Conservation (phyloP, 2,888 invertebrate species). For the Andrena marginata region DNA sequence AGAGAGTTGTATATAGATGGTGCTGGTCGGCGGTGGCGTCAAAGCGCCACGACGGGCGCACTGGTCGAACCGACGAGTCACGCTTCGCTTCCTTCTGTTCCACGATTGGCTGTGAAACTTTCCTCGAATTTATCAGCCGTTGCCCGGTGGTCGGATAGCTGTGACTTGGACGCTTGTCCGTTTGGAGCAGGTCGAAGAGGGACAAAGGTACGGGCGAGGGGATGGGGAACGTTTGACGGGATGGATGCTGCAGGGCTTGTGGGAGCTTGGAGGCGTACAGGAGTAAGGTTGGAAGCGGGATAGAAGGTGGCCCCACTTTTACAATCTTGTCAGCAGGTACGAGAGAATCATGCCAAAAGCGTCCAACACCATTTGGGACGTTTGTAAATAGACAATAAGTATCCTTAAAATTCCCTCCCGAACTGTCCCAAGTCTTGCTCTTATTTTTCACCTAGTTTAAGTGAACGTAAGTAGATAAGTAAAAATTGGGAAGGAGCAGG, state of each 20-base stretch:
- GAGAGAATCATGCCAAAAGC: conserved; percentile 57
- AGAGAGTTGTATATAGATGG: conserved; percentile 82
- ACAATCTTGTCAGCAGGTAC: not conserved
- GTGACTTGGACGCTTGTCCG: conserved; percentile 2
- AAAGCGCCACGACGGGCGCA: conserved; percentile 11
- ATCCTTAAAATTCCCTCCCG: conserved; percentile 61
- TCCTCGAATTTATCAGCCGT: not conserved
- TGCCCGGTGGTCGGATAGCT: not conserved
- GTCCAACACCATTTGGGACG: conserved; percentile 54
- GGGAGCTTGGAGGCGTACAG: not conserved
- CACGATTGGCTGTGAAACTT: conserved; percentile 7
- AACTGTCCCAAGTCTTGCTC: conserved; percentile 52
- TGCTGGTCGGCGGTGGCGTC: not conserved
- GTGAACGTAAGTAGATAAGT: conserved; percentile 53
- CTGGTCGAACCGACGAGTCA: conserved; percentile 18
- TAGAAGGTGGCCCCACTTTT: not conserved
- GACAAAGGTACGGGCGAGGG: too few relatives aligned
- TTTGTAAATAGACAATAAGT: conserved; percentile 77
- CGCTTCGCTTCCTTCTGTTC: conserved; percentile 4
- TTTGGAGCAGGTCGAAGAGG: not conserved
- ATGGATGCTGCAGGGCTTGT: too few relatives aligned
- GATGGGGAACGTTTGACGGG: too few relatives aligned
- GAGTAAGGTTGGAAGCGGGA: not conserved
- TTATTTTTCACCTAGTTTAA: conserved; percentile 66
- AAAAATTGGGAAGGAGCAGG: conserved; percentile 7